A percentile compares a stretch with the other conserved stretches of the same genome.
Conservation (phyloP, 2,797 vertebrate species). For the Triplophysa yarkandensis region DNA sequence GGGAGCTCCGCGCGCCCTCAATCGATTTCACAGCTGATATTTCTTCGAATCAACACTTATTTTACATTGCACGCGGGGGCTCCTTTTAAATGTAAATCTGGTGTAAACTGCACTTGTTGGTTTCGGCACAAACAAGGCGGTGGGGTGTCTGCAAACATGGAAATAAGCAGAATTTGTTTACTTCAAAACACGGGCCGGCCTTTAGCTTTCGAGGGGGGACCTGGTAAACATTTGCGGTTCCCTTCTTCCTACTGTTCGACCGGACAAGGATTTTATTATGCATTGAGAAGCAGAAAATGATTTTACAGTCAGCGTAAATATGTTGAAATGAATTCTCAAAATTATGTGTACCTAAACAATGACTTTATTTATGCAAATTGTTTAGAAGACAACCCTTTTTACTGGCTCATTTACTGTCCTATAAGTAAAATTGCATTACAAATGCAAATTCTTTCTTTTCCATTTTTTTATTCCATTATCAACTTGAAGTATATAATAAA, state of each 20-base stretch:
- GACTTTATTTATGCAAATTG: no score
- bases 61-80: slow-evolving; percentile 58
- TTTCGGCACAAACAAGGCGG: slow-evolving; percentile 49
- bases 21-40: slow-evolving; percentile 69
- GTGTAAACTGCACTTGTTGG: slow-evolving; percentile 62
- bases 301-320: slow-evolving; percentile 49
- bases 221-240: slow-evolving; percentile 49
- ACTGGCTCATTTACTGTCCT: no score
- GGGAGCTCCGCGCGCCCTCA: slow-evolving; percentile 52
- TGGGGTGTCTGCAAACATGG: slow-evolving; percentile 51
- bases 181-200: slow-evolving; percentile 51
- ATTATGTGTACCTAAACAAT: no score
- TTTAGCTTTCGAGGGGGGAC: slow-evolving; percentile 34
- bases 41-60: slow-evolving; percentile 64
- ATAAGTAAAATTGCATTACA: no score
- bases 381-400: no score
- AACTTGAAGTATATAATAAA: no score
- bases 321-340: neutral
- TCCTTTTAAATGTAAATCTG: slow-evolving; percentile 65
- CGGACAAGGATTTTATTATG: slow-evolving; percentile 43
- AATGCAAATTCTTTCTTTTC: no score
- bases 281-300: slow-evolving; percentile 43
- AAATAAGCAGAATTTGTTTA: slow-evolving; percentile 57
- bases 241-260: slow-evolving; percentile 45
- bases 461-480: no score